Percentiles rank a stretch among this genome's conserved stretches.
These are phyloP conservation scores for Pyrocephalus nanus DNA, from an alignment of 2,797 vertebrate genomes.

Conservation along the genomic window DNA sequence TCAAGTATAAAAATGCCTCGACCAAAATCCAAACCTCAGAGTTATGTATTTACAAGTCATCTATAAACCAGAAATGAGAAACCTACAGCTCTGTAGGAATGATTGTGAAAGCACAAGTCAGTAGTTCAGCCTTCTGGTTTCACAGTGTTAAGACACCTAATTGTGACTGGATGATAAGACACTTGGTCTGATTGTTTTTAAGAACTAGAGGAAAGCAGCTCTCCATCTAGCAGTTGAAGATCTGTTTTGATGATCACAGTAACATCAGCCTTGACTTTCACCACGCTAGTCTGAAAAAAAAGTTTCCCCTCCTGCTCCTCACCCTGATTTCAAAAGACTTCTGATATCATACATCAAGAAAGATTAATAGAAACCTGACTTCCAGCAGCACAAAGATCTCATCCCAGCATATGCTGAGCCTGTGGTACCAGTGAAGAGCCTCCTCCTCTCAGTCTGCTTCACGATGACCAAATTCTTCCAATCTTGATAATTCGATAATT, in stretches of 20 bases:
- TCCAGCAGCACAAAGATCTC: not conserved
- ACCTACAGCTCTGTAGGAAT: not conserved
- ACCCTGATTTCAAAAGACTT: not conserved
- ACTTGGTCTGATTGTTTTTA: not conserved
- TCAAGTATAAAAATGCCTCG: not conserved
- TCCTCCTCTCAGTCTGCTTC: not conserved
- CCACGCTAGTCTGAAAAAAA: fast-evolving
- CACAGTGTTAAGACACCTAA: not conserved
- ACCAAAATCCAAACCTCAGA: not conserved
- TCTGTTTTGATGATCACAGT: not conserved
- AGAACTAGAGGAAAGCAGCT: not conserved
- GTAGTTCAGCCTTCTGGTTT: not conserved
- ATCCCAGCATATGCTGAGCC: not conserved
- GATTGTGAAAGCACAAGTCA: not conserved
- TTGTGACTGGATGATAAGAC: not conserved
- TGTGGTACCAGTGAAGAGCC: not conserved
- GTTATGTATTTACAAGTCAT: not conserved
- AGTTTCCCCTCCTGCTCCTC: not conserved
- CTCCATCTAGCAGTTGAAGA: not conserved
- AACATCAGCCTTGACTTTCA: not conserved
- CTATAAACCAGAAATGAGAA: not conserved
- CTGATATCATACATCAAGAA: not conserved
- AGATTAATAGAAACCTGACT: not conserved
- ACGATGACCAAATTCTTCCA: not conserved
- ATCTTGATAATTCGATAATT: no score